Conservation (phyloP, 2,888 invertebrate species). For the Sinhomidia bicolor region DNA sequence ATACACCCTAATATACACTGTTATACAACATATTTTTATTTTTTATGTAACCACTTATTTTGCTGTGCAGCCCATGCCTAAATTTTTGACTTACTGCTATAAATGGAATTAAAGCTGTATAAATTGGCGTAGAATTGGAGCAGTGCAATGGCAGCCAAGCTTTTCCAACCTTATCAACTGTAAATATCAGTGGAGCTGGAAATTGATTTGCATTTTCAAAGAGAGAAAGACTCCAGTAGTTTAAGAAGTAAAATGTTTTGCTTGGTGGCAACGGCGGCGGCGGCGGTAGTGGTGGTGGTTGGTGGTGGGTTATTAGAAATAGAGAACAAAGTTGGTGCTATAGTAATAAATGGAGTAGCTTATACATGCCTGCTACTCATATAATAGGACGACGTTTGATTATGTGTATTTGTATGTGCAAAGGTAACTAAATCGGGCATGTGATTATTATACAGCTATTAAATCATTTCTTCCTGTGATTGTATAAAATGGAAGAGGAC, state of each 20-base stretch:
- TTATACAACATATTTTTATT: neutral
- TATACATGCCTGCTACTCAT: neutral
- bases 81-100: neutral
- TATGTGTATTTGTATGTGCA: neutral
- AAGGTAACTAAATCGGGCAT: neutral
- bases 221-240: too few relatives aligned
- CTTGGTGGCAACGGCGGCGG: neutral
- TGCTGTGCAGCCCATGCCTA: neutral
- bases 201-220: slow-evolving; percentile 71
- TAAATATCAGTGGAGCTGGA: slow-evolving; percentile 64
- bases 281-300: neutral
- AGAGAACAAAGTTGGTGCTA: neutral
- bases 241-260: too few relatives aligned
- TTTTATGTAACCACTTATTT: neutral
- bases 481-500: slow-evolving; percentile 27
- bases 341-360: neutral
- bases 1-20: neutral
- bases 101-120: neutral
- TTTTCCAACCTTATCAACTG: slow-evolving; percentile 53
- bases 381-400: neutral
- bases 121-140: neutral
- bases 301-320: neutral
- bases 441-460: slow-evolving; percentile 46
- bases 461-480: slow-evolving; percentile 40
- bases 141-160: neutral